Base-by-base conservation (phyloP, 2,113 vertebrate genomes). In the Mugil cephalus region DNA sequence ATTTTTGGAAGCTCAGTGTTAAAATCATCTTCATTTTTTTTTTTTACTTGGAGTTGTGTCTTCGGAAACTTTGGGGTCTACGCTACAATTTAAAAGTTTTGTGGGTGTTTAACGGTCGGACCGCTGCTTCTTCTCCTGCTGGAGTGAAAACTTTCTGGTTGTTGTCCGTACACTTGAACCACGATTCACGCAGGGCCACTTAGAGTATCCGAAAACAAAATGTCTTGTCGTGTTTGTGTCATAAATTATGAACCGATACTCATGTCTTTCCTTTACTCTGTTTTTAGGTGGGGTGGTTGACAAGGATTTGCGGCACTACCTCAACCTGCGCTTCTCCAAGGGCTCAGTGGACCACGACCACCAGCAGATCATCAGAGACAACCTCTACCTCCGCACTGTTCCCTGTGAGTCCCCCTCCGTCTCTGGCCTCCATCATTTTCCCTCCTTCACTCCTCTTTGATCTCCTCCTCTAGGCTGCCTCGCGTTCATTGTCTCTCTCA, bases 301-400 rank as follows among this genome's bases (percentile, higher is more conserved):
- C 94, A 99, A 99, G 85, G 98, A 99, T 92, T 96, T 99, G 86
- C 97, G 98, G 85, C 98, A 98, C 96, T 99, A 99, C 96, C 98
- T 99, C 95, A 99, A 99, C 92, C 94, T 99, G 69, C 95, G 97
- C 69, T 99, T 99, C 93, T 98, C 98, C 92, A 99, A 99, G 85
- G 97, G 98, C 76, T 99, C 98, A 0, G 96, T 99, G 83, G 98
- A 99, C 93, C 98, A 99, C 92, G 98, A 99, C 90, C 96, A 99
- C 69, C 98, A 99, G 89, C 98, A 99, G 95, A 99, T 99, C 91
- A 99, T 99, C 90, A 95, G 98, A 87, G 98, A 99, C 94, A 99
- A 99, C 88, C 97, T 99, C 92, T 99, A 99, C 96, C 96, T 99
- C 93, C 97, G 98, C 80, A 99, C 98, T 0, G 96, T 99, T 90